Evolutionary conservation across 2,888 invertebrate genomes (phyloP).

Genomic region (Himalopsyche japonica): DNA sequence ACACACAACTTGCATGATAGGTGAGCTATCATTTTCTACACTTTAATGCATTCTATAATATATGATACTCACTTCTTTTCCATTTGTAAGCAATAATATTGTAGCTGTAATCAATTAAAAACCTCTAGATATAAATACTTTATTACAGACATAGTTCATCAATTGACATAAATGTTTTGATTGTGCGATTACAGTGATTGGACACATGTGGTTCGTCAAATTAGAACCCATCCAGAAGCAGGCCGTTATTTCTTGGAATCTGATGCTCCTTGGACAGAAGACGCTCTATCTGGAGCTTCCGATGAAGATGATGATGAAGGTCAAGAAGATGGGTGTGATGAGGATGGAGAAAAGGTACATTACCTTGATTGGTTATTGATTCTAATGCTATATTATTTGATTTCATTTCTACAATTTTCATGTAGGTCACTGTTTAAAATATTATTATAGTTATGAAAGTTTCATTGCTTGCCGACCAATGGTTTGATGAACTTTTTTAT

Average conservation of each 20-base stretch:
- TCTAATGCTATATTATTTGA: too few species aligned
- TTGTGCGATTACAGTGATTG: slow-evolving; percentile 71
- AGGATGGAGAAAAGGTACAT: slow-evolving; percentile 32
- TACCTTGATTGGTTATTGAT: too few species aligned
- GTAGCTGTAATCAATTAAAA: too few species aligned
- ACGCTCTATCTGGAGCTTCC: slow-evolving; percentile 68
- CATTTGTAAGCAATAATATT: too few species aligned
- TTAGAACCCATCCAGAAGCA: slow-evolving; percentile 91
- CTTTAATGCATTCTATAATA: too few species aligned
- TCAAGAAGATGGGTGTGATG: slow-evolving; percentile 27
- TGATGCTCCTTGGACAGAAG: slow-evolving; percentile 73
- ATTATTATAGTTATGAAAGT: too few species aligned
- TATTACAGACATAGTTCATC: too few species aligned
- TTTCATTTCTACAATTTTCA: too few species aligned
- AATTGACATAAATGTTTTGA: background rate
- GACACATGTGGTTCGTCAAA: slow-evolving; percentile 82
- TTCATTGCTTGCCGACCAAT: too few species aligned
- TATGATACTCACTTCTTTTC: too few species aligned
- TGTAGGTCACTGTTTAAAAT: too few species aligned
- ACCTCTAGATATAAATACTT: too few species aligned
- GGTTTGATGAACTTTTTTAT: background rate
- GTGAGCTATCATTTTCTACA: slow-evolving; percentile 43
- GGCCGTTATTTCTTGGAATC: slow-evolving; percentile 89
- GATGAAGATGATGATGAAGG: slow-evolving; percentile 46
- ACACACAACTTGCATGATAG: slow-evolving; percentile 56